Evolutionary conservation across 1,140 invertebrate species (phyloP), one percentile per base, ranked within the genome.

Genomic region (Phortica variegata): DNA sequence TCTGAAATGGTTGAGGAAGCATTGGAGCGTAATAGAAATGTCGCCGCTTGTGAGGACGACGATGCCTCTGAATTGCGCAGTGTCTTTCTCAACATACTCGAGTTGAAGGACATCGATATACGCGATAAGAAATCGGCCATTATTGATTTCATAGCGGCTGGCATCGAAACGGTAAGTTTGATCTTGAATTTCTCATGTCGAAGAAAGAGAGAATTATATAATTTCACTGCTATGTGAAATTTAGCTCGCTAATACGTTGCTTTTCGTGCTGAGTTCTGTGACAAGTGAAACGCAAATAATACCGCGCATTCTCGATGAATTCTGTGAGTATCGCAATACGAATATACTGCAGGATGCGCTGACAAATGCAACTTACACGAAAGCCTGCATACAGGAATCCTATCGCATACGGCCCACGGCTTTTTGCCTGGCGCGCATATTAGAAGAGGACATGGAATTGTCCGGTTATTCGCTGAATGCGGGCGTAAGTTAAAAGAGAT

Each of bases 371-470:
- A 80, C 82, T 3, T 94, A 93, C 63, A 80, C 94, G 1, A 87
- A 87, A 56, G 92, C 92, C 2, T 95, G 91, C 58, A 83, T 95
- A 3, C 87, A 84, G 42, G 94, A 98, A 80, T 82, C 88, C 1
- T 94, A 93, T 66, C 80, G 89, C 54, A 68, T 96, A 21, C 79
- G 87, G 33, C 92, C 93, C 2, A 92, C 91, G 12, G 88, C 91
- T 2, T 85, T 90, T 3, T 89, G 87, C 55, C 79, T 95, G 26
- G 88, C 87, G 0, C 79, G 95, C 55, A 84, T 95, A 20, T 71
- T 90, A 9, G 88, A 92, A 43, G 78, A 85, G 48, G 85, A 93
- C 17, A 80, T 91, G 63, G 82, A 84, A 31, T 77, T 96, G 3
- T 84, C 82, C 26, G 90, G 86, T 12, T 90, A 93, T 69, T 77